Evolutionary conservation across 2,797 vertebrate species (phyloP).

Genomic region (Pteropus rufus): DNA sequence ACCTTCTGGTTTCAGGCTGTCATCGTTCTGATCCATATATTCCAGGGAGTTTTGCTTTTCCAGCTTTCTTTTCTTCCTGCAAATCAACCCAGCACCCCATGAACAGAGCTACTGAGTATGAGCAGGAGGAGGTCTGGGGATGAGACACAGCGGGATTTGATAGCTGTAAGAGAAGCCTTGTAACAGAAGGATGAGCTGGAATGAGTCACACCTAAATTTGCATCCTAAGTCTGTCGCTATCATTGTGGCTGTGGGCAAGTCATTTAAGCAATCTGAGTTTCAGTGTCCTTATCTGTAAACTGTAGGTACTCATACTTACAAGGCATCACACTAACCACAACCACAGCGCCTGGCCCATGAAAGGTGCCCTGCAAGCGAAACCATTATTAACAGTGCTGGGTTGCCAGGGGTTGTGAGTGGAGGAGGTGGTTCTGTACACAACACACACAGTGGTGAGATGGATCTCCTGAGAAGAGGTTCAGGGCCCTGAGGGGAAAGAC

Average conservation of each 20-base stretch:
- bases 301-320: not conserved
- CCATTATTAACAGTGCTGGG: not conserved
- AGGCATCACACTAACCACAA: not conserved
- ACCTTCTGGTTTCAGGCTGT: constrained; percentile 90
- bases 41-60: constrained; percentile 87
- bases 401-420: not conserved
- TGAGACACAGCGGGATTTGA: not conserved
- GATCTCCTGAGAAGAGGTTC: not conserved
- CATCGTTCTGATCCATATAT: constrained; percentile 89
- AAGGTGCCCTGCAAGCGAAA: not conserved
- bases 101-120: not conserved
- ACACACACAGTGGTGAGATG: not conserved
- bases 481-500: not conserved
- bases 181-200: not conserved
- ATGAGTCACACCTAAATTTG: not conserved
- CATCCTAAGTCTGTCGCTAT: not conserved
- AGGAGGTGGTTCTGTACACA: not conserved
- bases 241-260: not conserved
- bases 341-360: not conserved
- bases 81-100: not conserved
- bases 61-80: constrained; percentile 90
- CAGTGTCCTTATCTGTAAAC: not conserved
- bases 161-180: not conserved
- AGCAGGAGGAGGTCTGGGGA: not conserved
- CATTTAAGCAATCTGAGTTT: not conserved